phyloP scores from a whole-genome alignment of 1,140 invertebrate species.

The Eupeodes corollae region DNA sequence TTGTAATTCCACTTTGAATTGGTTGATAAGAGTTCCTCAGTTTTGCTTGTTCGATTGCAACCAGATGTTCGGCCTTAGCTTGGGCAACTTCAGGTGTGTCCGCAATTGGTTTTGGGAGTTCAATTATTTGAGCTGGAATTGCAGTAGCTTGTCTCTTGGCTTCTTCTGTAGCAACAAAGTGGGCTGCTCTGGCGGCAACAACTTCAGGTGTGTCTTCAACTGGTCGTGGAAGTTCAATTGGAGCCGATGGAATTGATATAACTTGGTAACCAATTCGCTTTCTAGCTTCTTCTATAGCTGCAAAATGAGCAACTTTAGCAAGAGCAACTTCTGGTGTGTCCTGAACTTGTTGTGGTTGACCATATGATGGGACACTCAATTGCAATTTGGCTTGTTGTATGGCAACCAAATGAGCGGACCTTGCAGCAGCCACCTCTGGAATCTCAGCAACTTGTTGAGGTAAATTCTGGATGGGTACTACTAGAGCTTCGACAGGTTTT shows the following conservation, averaged over 20 bases:
- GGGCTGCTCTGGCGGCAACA: too few relatives aligned
- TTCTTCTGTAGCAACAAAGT: too few relatives aligned
- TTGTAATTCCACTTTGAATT: too few relatives aligned
- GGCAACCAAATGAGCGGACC: constrained; percentile 27
- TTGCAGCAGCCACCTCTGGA: constrained; percentile 34
- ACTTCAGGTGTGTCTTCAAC: too few relatives aligned
- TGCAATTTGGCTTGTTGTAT: constrained; percentile 20
- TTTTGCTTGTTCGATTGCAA: constrained; percentile 27
- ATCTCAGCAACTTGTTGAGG: constrained; percentile 30
- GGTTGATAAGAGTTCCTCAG: constrained; percentile 10
- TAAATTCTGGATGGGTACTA: constrained; percentile 10
- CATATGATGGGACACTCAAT: constrained; percentile 7
- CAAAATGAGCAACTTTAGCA: constrained; percentile 29
- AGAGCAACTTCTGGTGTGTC: constrained; percentile 37
- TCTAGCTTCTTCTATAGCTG: too few relatives aligned
- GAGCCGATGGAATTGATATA: too few relatives aligned
- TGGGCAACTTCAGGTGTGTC: constrained; percentile 37
- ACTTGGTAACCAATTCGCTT: too few relatives aligned
- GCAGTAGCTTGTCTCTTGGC: too few relatives aligned
- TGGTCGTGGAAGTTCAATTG: too few relatives aligned
- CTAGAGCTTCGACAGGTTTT: constrained; percentile 12
- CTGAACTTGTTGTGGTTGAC: constrained; percentile 19
- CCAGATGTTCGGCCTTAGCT: constrained; percentile 29
- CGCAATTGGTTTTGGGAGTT: constrained; percentile 19
- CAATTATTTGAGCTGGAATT: too few relatives aligned